Base-by-base conservation (phyloP, 2,888 invertebrate species). In the Pollenia griseotomentosa region DNA sequence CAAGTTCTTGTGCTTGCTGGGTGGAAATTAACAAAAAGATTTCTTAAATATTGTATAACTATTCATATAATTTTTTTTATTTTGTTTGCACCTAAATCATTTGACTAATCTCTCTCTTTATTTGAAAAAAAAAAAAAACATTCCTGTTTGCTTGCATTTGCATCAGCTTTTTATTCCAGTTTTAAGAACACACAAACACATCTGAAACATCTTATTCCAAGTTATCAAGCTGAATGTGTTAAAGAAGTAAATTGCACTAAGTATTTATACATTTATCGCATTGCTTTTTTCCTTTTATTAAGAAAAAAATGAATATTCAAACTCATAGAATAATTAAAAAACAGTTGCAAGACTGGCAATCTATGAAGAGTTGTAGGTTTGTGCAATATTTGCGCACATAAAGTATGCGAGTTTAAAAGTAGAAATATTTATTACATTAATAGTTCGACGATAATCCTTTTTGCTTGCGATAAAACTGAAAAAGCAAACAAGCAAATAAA, bases 371-470 rank as follows among this genome's bases (percentile, higher is more conserved):
- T 42, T 33, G 16, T 48, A 57, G 4, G 44, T 48, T 0, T 16
- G 51, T 42, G 10, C n/a, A 51, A 57, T 23, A 70, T 63, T 61
- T 74, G 53, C 61, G 74, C 74, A 12, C 84, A 80, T 85, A 85
- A 85, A 85, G 40, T 75, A 74, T 78, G 83, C 78, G 66, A 65
- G 46, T 74, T 68, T 83, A 42, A 61, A 61, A 70, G 44, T 59
- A 70, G 85, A 84, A 86, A 68, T 89, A 88, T 87, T 85, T 88
- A 87, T 84, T 81, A 83, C 86, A 85, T 86, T 86, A 88, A 89
- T 89, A 88, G 89, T 89, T 89, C 73, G 87, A 78, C 87, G 85
- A 87, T 87, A 87, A 87, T 84, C 87, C 87, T 81, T 87, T 84
- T 87, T 81, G 78, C 73, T 48, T 63, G 66, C 74, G 87, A 84